Evolutionary conservation across 2,888 invertebrate species (phyloP).

Genomic region (Limulus polyphemus): DNA sequence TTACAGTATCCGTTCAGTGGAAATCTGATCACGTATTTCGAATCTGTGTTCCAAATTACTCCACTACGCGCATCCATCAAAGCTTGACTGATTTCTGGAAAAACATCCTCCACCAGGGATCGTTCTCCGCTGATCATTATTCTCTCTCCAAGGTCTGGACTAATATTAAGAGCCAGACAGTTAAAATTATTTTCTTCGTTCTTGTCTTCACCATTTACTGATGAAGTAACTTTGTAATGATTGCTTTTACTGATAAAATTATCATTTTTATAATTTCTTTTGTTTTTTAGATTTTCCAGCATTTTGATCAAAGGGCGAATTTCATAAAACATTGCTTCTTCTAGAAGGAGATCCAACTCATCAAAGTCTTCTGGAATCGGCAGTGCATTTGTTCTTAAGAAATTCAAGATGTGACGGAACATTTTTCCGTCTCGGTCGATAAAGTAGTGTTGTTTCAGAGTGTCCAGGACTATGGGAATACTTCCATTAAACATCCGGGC

Average conservation of each 20-base stretch:
- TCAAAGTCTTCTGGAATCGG: conserved; percentile 75
- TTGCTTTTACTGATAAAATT: too few species aligned
- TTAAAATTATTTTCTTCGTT: too few species aligned
- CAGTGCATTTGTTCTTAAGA: conserved; percentile 78
- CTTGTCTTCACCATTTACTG: too few species aligned
- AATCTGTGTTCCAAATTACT: conserved; percentile 67
- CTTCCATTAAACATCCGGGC: conserved; percentile 89
- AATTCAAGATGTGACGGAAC: conserved; percentile 95
- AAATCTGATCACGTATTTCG: conserved; percentile 63
- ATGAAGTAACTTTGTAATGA: too few species aligned
- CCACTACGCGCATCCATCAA: conserved; percentile 65
- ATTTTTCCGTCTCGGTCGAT: conserved; percentile 95
- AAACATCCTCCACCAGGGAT: conserved; percentile 55
- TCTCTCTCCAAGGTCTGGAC: conserved; percentile 64
- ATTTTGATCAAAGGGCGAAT: conserved; percentile 44
- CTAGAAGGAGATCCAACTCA: conserved; percentile 70
- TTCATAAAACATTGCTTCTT: conserved; percentile 84
- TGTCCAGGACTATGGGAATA: conserved; percentile 89
- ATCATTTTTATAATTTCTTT: too few species aligned
- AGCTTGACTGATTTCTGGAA: conserved; percentile 50
- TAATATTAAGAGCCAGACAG: conserved; percentile 64
- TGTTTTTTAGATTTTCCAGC: too few species aligned
- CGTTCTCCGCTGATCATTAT: conserved; percentile 70
- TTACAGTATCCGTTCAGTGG: conserved; percentile 80
- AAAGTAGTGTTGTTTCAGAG: conserved; percentile 94